Evolutionary conservation across 1,140 invertebrate species (phyloP).

Genomic region (Phocides pigmalion): DNA sequence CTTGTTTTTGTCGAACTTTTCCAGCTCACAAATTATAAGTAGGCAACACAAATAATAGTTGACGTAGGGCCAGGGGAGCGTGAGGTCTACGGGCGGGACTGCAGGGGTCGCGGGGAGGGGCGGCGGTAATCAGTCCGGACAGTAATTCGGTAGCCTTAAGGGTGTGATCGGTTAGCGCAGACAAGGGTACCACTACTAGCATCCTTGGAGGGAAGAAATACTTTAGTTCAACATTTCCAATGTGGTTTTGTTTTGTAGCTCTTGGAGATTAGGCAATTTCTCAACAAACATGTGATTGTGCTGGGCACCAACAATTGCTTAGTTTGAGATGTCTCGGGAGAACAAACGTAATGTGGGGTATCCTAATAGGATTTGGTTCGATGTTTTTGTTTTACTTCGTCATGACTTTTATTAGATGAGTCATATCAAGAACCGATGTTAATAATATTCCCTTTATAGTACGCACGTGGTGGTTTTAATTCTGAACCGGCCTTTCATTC

Average conservation of each 20-base stretch:
- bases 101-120: constrained; percentile 43
- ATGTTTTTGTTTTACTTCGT: constrained; percentile 23
- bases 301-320: constrained; percentile 69
- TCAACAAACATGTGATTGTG: constrained; percentile 73
- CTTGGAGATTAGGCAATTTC: constrained; percentile 79
- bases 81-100: constrained; percentile 42
- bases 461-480: background rate
- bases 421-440: constrained; percentile 12
- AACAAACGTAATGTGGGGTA: constrained; percentile 71
- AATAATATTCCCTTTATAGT: constrained; percentile 4
- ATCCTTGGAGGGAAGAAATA: constrained; percentile 81
- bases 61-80: constrained; percentile 61
- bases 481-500: constrained; percentile 1
- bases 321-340: constrained; percentile 73
- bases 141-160: constrained; percentile 79
- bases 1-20: constrained; percentile 76
- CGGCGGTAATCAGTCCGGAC: constrained; percentile 76
- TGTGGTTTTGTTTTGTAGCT: constrained; percentile 81
- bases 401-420: constrained; percentile 1
- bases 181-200: constrained; percentile 74
- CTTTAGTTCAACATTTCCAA: constrained; percentile 78
- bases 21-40: constrained; percentile 77
- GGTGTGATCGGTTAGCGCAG: constrained; percentile 80
- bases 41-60: constrained; percentile 81
- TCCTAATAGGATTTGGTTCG: constrained; percentile 46